A percentile compares a stretch with the other conserved stretches of the same genome.
Conservation (phyloP, 2,888 invertebrate genomes). For the Bedellia somnulentella region DNA sequence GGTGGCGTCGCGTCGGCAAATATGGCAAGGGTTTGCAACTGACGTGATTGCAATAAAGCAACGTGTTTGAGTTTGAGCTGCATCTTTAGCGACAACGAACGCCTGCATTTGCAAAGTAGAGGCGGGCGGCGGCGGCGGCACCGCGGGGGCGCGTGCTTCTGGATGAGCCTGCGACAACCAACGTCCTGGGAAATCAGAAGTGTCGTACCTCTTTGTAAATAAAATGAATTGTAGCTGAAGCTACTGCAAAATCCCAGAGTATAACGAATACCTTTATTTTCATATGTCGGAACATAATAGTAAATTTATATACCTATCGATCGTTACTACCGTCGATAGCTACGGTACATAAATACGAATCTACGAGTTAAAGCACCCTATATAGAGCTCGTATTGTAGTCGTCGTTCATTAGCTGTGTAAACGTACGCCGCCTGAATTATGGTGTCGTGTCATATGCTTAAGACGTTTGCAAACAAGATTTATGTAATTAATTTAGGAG, state of each 20-base stretch:
- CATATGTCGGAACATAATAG: too few species aligned
- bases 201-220: too few species aligned
- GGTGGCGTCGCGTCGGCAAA: background rate
- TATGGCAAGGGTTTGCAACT: background rate
- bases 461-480: slow-evolving; percentile 60
- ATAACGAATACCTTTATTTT: too few species aligned
- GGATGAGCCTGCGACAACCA: slow-evolving; percentile 26
- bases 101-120: too few species aligned
- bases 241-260: too few species aligned
- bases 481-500: slow-evolving; percentile 61
- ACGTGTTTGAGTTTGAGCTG: background rate
- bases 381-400: slow-evolving; percentile 17
- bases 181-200: slow-evolving; percentile 49
- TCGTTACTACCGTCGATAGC: too few species aligned
- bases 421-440: slow-evolving; percentile 46
- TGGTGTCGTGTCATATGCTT: slow-evolving; percentile 54
- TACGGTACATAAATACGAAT: too few species aligned
- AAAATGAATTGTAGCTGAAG: too few species aligned
- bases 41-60: slow-evolving; percentile 6
- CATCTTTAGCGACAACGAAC: slow-evolving; percentile 5
- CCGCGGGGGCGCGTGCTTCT: too few species aligned
- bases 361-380: slow-evolving; percentile 15
- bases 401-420: slow-evolving; percentile 51
- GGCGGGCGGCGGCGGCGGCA: too few species aligned
- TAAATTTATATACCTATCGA: too few species aligned